These are phyloP conservation scores for Leptopilina clavipes DNA, from an alignment of 1,140 invertebrate species.

Conservation along the genomic window DNA sequence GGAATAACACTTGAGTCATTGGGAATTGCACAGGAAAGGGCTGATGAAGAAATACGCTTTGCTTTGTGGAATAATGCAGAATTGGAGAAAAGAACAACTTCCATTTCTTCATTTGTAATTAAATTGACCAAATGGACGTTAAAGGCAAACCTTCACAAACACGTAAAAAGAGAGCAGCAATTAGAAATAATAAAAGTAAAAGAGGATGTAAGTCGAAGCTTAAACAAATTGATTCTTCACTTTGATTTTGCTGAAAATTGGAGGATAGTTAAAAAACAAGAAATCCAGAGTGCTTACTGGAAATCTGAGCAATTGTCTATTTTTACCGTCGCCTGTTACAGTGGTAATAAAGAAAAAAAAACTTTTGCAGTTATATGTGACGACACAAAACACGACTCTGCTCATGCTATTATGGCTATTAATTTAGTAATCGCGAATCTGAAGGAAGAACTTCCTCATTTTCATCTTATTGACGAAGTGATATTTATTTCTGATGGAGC, in stretches of 20 bases:
- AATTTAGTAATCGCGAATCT: neutral
- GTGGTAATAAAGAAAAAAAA: neutral
- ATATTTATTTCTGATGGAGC: neutral
- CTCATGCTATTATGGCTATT: neutral
- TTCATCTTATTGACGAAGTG: conserved; percentile 4
- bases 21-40: neutral
- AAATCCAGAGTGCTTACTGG: conserved; percentile 8
- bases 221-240: neutral
- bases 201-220: neutral
- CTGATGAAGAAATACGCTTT: neutral
- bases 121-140: neutral
- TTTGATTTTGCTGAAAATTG: conserved; percentile 13
- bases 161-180: neutral
- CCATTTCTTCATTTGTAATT: neutral
- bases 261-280: neutral
- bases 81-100: neutral
- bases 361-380: neutral
- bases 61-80: conserved; percentile 11
- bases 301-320: neutral
- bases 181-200: neutral
- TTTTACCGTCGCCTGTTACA: neutral
- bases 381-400: too few species aligned
- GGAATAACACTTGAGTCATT: neutral
- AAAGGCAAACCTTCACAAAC: neutral
- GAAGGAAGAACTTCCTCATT: neutral